Evolutionary conservation across 1,140 invertebrate genomes (phyloP).

Genomic region (Drosophila elegans): DNA sequence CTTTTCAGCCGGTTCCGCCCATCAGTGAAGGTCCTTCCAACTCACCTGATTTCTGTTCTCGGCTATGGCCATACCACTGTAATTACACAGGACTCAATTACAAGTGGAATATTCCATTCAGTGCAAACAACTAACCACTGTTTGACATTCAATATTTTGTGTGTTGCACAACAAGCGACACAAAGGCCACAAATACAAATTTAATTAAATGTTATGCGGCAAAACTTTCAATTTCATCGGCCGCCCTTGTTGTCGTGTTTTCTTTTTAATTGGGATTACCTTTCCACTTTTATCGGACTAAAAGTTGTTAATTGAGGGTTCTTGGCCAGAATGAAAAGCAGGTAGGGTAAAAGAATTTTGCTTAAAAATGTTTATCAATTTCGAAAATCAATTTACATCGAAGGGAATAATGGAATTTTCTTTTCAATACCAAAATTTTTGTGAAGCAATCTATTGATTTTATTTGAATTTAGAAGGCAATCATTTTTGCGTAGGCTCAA

Average conservation of each 20-base stretch:
- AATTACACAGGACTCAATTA: conserved; percentile 46
- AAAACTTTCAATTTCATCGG: conserved; percentile 38
- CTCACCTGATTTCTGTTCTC: conserved; percentile 34
- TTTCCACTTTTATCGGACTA: conserved; percentile 3
- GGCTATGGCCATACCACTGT: conserved; percentile 6
- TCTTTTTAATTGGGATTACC: conserved; percentile 48
- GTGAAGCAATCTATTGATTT: conserved; percentile 21
- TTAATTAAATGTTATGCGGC: conserved; percentile 64
- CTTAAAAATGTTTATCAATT: conserved; percentile 12
- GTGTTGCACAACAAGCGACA: conserved; percentile 46
- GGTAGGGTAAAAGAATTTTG: neutral
- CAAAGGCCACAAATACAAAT: conserved; percentile 43
- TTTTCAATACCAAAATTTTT: conserved; percentile 1
- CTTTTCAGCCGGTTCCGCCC: neutral
- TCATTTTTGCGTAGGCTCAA: conserved; percentile 16
- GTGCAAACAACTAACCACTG: conserved; percentile 13
- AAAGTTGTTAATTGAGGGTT: conserved; percentile 50
- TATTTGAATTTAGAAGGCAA: conserved; percentile 32
- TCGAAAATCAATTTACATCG: conserved; percentile 31
- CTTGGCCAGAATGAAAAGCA: conserved; percentile 3
- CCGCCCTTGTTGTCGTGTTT: conserved; percentile 13
- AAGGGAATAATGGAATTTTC: conserved; percentile 14
- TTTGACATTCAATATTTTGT: conserved; percentile 53
- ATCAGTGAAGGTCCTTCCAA: conserved; percentile 10
- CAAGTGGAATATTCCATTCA: conserved; percentile 41